These are phyloP conservation scores for Gorsachius magnificus DNA, from an alignment of 2,797 vertebrate genomes.

Conservation along the genomic window DNA sequence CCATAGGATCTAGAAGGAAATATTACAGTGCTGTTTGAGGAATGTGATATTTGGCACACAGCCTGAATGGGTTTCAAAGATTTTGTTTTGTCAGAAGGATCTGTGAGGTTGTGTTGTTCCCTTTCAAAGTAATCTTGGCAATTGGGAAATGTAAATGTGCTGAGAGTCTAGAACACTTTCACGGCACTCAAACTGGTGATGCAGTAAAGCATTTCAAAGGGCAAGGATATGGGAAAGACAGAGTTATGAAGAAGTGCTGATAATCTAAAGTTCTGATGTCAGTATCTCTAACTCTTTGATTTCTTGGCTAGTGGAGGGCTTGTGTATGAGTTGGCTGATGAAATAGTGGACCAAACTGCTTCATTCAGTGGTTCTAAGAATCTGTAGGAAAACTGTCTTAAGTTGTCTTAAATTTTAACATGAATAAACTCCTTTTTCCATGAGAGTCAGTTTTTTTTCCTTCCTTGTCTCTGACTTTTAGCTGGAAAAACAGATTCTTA, in stretches of 20 bases:
- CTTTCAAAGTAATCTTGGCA: neutral
- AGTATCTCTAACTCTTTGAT: neutral
- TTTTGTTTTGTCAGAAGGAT: neutral
- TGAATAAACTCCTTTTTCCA: neutral
- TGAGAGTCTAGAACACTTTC: neutral
- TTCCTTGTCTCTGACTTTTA: neutral
- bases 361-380: neutral
- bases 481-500: neutral
- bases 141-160: neutral
- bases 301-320: neutral
- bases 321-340: neutral
- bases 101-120: neutral
- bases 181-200: neutral
- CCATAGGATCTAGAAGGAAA: neutral
- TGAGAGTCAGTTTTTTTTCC: accelerated
- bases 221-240: neutral
- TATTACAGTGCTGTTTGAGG: neutral
- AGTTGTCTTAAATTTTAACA: neutral
- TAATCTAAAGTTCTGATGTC: neutral
- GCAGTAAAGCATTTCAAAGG: neutral
- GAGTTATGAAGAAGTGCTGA: neutral
- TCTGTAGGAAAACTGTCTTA: neutral
- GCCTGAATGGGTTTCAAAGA: neutral
- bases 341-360: neutral
- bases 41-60: neutral